phyloP scores from a whole-genome alignment of 2,797 vertebrate genomes.

The Buceros bicornis region DNA sequence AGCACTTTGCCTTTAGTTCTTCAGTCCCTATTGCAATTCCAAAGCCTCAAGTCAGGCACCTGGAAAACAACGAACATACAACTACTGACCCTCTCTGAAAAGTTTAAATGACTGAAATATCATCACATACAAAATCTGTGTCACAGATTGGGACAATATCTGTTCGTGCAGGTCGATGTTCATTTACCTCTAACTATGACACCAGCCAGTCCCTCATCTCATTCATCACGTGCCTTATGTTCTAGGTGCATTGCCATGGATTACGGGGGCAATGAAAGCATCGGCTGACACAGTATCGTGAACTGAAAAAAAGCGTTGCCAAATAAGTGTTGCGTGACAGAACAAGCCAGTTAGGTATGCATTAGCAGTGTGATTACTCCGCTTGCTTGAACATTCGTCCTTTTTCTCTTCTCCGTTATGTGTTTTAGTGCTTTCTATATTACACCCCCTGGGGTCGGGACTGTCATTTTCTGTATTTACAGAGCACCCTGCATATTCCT shows the following conservation, averaged over 20 bases:
- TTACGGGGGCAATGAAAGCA: not conserved
- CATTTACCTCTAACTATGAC: not conserved
- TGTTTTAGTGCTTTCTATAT: not conserved
- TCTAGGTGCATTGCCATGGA: not conserved
- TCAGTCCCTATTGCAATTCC: not conserved
- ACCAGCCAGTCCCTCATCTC: not conserved
- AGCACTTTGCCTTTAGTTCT: not conserved
- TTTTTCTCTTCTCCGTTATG: not conserved
- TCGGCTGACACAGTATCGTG: not conserved
- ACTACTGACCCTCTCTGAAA: not conserved
- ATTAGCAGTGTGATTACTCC: not conserved
- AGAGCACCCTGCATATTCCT: not conserved
- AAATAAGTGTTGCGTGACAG: not conserved
- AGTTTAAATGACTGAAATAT: not conserved
- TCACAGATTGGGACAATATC: not conserved
- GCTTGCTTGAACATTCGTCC: not conserved
- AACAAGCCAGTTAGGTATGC: not conserved
- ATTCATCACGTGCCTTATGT: not conserved
- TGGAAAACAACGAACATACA: not conserved
- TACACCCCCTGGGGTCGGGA: accelerated
- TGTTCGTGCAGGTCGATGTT: not conserved
- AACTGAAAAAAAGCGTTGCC: not conserved
- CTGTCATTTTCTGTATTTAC: not conserved
- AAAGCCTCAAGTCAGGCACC: not conserved
- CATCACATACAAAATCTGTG: not conserved